Evolutionary conservation across 2,888 invertebrate genomes (phyloP), one percentile per base, ranked within the genome.

Genomic region (Eupeodes luniger): DNA sequence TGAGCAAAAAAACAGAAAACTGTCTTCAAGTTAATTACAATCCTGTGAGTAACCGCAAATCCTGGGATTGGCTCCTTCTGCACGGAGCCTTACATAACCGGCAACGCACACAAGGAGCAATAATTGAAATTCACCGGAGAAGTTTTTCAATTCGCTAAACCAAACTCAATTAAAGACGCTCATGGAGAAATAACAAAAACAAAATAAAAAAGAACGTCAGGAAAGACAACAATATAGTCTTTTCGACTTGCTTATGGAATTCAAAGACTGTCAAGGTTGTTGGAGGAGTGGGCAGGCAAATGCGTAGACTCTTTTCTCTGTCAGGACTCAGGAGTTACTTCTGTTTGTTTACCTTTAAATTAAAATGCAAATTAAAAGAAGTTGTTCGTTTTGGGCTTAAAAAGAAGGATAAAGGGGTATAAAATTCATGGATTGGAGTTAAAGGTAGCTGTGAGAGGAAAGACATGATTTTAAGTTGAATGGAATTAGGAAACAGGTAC

Each of bases 111-210:
- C 57, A 51, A 78, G 27, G 27, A 27, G 81, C 69, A 88, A 85
- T 88, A 88, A 85, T 88, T 88, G 88, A 88, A 88, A 88, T 88
- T 88, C 88, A 88, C 88, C 88, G 88, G 85, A 85, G 88, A 88
- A 88, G 88, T 88, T 88, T 88, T 88, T 88, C 88, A 88, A 88
- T 88, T 88, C 88, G 88, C 85, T 72, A 59, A 44, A 53, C 70
- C 84, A 85, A 88, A 88, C 85, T 88, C 88, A 88, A 88, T 88
- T 88, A 88, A 88, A 85, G 85, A 85, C 62, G 74, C 47, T 81
- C 83, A 11, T 19, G 40, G 10, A 36, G 51, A 61, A 5, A n/a
- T 9, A 27, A 36, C 27, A 61, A 66, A 66, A 62, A 51, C 0
- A 7, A 34, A 12, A 10, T 16, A 44, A 27, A 6, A 40, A 75